phyloP scores from a whole-genome alignment of 2,888 invertebrate genomes.

The Agonopterix alstromeriana region DNA sequence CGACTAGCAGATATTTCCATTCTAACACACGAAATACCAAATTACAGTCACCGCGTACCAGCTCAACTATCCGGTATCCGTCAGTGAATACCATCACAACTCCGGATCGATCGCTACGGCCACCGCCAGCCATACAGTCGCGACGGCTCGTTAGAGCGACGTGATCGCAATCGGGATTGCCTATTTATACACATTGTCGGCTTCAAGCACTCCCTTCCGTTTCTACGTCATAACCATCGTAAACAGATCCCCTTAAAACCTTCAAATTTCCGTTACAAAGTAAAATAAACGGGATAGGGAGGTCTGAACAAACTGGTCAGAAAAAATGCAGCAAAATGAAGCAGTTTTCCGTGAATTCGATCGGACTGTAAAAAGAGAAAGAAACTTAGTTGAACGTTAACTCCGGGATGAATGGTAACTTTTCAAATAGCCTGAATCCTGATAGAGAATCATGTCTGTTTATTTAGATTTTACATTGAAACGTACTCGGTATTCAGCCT shows the following conservation, averaged over 20 bases:
- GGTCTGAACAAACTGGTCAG: slow-evolving; percentile 26
- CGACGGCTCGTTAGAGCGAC: slow-evolving; percentile 68
- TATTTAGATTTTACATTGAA: slow-evolving; percentile 24
- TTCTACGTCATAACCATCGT: slow-evolving; percentile 30
- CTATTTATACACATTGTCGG: slow-evolving; percentile 70
- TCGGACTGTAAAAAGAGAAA: slow-evolving; percentile 43
- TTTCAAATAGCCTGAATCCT: slow-evolving; percentile 30
- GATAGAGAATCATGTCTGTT: slow-evolving; percentile 39
- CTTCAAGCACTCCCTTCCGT: slow-evolving; percentile 32
- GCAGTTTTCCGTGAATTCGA: slow-evolving; percentile 47
- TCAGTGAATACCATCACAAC: slow-evolving; percentile 44
- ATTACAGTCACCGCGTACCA: too few relatives aligned
- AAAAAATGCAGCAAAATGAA: slow-evolving; percentile 51
- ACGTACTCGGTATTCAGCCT: slow-evolving; percentile 20
- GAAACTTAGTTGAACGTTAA: slow-evolving; percentile 54
- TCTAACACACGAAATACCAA: too few relatives aligned
- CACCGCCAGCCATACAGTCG: slow-evolving; percentile 37
- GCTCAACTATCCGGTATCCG: slow-evolving; percentile 3
- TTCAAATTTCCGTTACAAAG: slow-evolving; percentile 13
- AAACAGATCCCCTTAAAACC: slow-evolving; percentile 25
- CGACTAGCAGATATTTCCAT: too few relatives aligned
- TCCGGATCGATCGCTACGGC: slow-evolving; percentile 41
- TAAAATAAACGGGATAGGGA: slow-evolving; percentile 9
- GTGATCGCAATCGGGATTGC: slow-evolving; percentile 70
- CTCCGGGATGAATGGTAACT: slow-evolving; percentile 51